phyloP scores from a whole-genome alignment of 2,113 vertebrate genomes.

The Agelaius tricolor region DNA sequence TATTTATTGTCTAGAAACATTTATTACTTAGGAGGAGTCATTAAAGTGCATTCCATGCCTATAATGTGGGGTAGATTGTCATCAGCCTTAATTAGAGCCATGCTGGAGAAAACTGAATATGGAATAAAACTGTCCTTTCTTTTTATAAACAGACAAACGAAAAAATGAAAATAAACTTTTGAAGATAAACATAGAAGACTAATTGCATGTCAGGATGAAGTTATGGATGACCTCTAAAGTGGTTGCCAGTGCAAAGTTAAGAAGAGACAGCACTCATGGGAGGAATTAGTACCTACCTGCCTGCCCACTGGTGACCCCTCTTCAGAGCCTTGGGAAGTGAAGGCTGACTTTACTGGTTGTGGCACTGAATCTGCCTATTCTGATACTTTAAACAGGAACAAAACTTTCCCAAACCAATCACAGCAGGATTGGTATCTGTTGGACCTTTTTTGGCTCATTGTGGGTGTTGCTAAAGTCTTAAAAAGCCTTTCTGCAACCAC shows the following conservation, averaged over 20 bases:
- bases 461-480: neutral
- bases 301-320: neutral
- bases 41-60: neutral
- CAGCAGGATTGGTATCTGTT: neutral
- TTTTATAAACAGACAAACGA: neutral
- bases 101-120: neutral
- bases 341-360: neutral
- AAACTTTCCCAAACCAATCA: neutral
- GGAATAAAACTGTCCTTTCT: neutral
- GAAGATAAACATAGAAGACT: neutral
- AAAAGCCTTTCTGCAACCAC: neutral
- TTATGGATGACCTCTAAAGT: neutral
- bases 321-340: neutral
- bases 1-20: neutral
- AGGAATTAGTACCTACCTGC: neutral
- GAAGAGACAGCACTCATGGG: neutral
- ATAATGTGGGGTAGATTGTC: neutral
- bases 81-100: neutral
- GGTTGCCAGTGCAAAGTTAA: neutral
- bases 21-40: neutral
- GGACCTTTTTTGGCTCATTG: neutral
- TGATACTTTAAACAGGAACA: neutral
- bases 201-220: neutral
- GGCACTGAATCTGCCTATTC: neutral
- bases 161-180: neutral